Conservation (phyloP, 1,140 invertebrate species). For the Vollenhovia emeryi region DNA sequence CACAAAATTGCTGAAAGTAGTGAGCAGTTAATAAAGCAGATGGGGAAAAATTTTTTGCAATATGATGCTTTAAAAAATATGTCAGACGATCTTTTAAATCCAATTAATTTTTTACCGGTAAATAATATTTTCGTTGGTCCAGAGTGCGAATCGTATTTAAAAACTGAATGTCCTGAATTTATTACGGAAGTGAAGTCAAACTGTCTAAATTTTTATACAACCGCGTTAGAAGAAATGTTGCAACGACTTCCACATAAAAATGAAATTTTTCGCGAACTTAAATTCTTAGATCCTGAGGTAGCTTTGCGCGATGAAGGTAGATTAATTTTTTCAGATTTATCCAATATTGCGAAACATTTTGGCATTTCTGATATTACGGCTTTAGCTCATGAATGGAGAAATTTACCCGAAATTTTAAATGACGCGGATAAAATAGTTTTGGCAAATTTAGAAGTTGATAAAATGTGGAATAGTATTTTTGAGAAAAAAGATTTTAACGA, state of each 20-base stretch:
- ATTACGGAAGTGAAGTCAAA: neutral
- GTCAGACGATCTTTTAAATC: neutral
- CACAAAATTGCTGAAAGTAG: neutral
- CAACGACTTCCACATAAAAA: conserved; percentile 8
- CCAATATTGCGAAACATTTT: neutral
- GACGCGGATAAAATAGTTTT: neutral
- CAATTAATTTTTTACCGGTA: conserved; percentile 4
- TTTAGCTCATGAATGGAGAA: neutral
- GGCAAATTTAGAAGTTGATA: neutral
- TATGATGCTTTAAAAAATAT: neutral
- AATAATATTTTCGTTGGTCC: neutral
- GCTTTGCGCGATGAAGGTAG: conserved; percentile 1
- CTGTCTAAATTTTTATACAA: conserved; percentile 39
- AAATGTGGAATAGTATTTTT: neutral
- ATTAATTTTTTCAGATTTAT: neutral
- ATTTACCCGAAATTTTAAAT: neutral
- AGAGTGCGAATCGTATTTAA: neutral
- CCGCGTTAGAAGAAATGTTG: conserved; percentile 4
- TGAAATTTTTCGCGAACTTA: neutral
- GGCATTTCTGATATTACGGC: neutral
- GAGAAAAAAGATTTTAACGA: neutral
- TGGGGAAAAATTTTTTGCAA: conserved; percentile 17
- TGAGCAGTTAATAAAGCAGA: conserved; percentile 35
- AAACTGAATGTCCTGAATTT: neutral
- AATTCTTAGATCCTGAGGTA: conserved; percentile 19